Evolutionary conservation across 2,797 vertebrate species (phyloP).

Genomic region (Sphenodon punctatus): DNA sequence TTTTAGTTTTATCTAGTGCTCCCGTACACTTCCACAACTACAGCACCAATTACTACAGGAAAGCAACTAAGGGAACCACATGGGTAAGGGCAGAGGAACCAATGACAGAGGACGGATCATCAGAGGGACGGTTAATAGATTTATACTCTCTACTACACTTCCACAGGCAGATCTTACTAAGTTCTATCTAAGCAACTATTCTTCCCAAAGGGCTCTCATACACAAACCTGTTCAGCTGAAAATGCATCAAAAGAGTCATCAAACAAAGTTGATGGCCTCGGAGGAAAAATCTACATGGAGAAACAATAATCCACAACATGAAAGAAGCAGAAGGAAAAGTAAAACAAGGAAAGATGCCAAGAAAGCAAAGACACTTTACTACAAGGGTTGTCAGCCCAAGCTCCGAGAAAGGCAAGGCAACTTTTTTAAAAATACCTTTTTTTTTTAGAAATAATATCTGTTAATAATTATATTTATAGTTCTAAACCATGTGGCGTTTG

Average conservation of each 20-base stretch:
- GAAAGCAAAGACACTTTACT: fast-evolving
- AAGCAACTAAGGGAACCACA: constrained; percentile 24
- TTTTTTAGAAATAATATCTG: too few relatives aligned
- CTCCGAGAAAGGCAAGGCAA: too few relatives aligned
- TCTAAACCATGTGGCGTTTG: too few relatives aligned
- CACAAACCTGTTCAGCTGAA: constrained; percentile 87
- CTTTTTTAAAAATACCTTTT: too few relatives aligned
- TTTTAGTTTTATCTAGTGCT: neutral
- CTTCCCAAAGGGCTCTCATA: neutral
- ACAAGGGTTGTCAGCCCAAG: too few relatives aligned
- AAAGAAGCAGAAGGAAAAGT: constrained; percentile 39
- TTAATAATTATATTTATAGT: too few relatives aligned
- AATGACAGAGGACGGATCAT: neutral
- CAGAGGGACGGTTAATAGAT: neutral
- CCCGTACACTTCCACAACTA: neutral
- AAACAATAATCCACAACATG: constrained; percentile 53
- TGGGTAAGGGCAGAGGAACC: constrained; percentile 12
- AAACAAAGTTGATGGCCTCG: constrained; percentile 76
- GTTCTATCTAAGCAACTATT: constrained; percentile 45
- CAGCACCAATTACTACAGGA: neutral
- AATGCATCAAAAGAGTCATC: constrained; percentile 85
- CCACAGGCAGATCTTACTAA: neutral
- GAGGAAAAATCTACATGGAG: constrained; percentile 80
- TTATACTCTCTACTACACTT: constrained; percentile 27
- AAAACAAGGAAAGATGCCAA: neutral